Evolutionary conservation across 1,140 invertebrate genomes (phyloP), one percentile per base, ranked within the genome.

Genomic region (Drosophila pruinosa): DNA sequence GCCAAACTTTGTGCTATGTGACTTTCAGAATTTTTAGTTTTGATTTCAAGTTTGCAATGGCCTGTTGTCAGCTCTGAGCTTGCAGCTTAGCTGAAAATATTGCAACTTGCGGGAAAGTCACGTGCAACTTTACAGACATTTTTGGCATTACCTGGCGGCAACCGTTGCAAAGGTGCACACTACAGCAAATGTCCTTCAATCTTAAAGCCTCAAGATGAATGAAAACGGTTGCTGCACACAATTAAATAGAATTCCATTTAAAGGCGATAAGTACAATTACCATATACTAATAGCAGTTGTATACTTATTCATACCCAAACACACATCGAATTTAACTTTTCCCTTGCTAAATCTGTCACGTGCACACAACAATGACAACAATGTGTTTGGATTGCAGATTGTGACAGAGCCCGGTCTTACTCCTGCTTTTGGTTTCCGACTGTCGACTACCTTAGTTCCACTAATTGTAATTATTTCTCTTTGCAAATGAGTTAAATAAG

Each of bases 11-110:
- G 52, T 70, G 72, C 73, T 74, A 86, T 86, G 81, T 86, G 81
- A 86, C 81, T 86, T 86, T 86, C 82, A 78, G 82, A 86, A 86
- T 88, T 88, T 85, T 86, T 86, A 86, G 81, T 88, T 86, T 86
- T 86, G 81, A 86, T 86, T 86, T 88, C 81, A 72, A 67, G 73
- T 75, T 70, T 81, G 39, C 48, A 53, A 12, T 47, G 38, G 72
- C 63, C 70, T 65, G 80, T 80, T 85, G 81, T 71, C 72, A 76
- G 77, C 71, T 75, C 61, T 52, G 58, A 56, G 64, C 36, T 24
- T 24, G 54, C 21, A 61, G 65, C 64, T 73, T 80, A 80, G 81
- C 70, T 77, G 64, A 75, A 86, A 85, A 86, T 86, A 85, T 85
- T 81, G 70, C 79, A 83, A 81, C 69, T 86, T 75, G 73, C 34